Evolutionary conservation across 35 echinoderm and acorn worm genomes (phyloP), one percentile per base, ranked within the genome.

Genomic region (Acanthaster planci): DNA sequence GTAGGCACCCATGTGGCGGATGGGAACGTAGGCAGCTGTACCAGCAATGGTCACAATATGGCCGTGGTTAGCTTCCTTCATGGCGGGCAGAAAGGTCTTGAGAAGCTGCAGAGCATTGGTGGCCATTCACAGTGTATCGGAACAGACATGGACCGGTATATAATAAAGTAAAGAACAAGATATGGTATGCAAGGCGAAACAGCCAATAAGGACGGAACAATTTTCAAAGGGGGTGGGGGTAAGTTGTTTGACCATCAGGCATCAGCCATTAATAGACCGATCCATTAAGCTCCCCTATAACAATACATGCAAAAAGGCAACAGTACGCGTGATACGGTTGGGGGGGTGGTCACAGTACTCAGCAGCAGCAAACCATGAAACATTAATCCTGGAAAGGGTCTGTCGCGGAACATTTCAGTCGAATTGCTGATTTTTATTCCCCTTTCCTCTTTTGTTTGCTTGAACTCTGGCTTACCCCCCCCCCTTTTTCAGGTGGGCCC

Each of bases 41-140:
- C 92, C 91, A 5, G 92, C 85, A 44, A 99, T 86, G 9, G 96
- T 99, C 26, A 99, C 96, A n/a, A 99, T 79, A 67, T 94, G 92
- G 52, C 96, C 96, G 15, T 87, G 92, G 58, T 94, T 78, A 9
- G 67, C 77, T 21, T 85, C 87, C 14, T 94, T 53, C 95, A 99
- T 94, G 26, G 87, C 88, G 21, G 88, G 88, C 18, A 93, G 85
- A 55, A 99, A 99, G 8, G 96, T 76, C 51, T 91, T 93, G 30
- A 94, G 36, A 10, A 82, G 85, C 96, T 99, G 82, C 39, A 77
- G 44, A 10, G 72, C 30, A 87, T 76, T 54, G 9, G 23, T 0
- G 22, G 26, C 8, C 40, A 80, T 50, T 40, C 0, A 14, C 17
- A 23, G 4, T 5, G 55, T 18, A 26, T 59, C 18, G 55, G 18